A percentile compares a stretch with the other conserved stretches of the same genome.
phyloP scores from a whole-genome alignment of 2,797 vertebrate genomes.

The Botia almorhae region DNA sequence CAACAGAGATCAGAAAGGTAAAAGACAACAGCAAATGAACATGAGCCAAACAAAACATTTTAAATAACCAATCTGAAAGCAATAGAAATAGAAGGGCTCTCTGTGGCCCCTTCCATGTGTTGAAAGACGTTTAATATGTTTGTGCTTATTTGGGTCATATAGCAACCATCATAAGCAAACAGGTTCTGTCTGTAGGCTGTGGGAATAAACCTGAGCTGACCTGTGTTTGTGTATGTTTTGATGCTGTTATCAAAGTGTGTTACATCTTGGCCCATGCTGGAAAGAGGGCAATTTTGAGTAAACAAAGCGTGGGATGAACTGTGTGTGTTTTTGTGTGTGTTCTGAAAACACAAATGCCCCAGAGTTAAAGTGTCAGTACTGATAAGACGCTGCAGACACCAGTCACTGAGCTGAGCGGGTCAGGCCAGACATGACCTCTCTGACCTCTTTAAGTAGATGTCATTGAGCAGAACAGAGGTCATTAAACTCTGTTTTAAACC shows the following conservation, averaged over 20 bases:
- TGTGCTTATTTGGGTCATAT: neutral
- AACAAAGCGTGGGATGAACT: neutral
- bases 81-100: neutral
- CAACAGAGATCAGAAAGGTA: neutral
- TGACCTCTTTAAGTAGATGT: conserved; percentile 54
- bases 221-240: neutral
- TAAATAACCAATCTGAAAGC: neutral
- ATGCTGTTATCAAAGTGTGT: neutral
- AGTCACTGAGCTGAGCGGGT: conserved; percentile 44
- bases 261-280: neutral
- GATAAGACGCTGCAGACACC: conserved; percentile 50
- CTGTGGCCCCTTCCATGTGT: neutral
- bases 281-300: neutral
- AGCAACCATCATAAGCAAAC: neutral
- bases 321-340: neutral
- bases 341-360: conserved; percentile 27
- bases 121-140: neutral
- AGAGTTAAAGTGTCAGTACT: conserved; percentile 18
- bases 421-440: conserved; percentile 43
- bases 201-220: conserved; percentile 13
- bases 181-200: neutral
- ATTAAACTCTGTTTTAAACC: conserved; percentile 46
- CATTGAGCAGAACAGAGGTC: conserved; percentile 57
- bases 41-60: neutral
- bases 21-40: neutral